Percentiles rank a stretch among this genome's conserved stretches.
phyloP scores from a whole-genome alignment of 2,888 invertebrate genomes.

The Eurytoma californica region DNA sequence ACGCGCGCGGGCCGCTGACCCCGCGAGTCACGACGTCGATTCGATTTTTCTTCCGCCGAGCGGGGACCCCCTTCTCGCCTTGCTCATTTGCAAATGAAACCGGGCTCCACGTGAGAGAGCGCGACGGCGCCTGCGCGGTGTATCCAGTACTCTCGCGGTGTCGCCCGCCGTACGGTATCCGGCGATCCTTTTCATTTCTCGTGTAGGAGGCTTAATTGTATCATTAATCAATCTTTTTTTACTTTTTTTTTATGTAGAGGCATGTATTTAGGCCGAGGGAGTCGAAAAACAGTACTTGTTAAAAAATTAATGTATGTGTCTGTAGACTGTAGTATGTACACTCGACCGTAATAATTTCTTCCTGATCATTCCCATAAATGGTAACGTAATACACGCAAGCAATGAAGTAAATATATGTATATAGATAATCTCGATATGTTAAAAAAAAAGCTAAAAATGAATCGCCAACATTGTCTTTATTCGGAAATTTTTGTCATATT shows the following conservation, averaged over 20 bases:
- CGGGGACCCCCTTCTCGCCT: constrained; percentile 26
- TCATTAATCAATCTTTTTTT: neutral
- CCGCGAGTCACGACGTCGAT: constrained; percentile 50
- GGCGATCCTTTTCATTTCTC: neutral
- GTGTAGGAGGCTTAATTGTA: neutral
- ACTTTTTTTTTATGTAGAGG: neutral
- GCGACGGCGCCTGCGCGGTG: neutral
- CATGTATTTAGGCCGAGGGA: no score
- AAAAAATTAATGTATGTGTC: no score
- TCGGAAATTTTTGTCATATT: no score
- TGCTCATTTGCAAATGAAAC: constrained; percentile 46
- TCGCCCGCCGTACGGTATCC: neutral
- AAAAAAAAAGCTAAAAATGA: no score
- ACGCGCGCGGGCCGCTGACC: constrained; percentile 64
- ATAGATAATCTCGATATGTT: no score
- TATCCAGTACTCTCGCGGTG: neutral
- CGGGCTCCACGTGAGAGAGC: neutral
- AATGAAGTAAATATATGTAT: no score
- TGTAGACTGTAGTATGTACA: no score
- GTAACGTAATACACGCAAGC: no score
- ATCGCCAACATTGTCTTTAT: no score
- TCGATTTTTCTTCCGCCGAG: constrained; percentile 35
- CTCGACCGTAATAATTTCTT: no score
- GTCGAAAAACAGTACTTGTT: no score
- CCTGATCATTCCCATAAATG: no score